phyloP scores from a whole-genome alignment of 2,113 vertebrate genomes.

The Heterochromis multidens region DNA sequence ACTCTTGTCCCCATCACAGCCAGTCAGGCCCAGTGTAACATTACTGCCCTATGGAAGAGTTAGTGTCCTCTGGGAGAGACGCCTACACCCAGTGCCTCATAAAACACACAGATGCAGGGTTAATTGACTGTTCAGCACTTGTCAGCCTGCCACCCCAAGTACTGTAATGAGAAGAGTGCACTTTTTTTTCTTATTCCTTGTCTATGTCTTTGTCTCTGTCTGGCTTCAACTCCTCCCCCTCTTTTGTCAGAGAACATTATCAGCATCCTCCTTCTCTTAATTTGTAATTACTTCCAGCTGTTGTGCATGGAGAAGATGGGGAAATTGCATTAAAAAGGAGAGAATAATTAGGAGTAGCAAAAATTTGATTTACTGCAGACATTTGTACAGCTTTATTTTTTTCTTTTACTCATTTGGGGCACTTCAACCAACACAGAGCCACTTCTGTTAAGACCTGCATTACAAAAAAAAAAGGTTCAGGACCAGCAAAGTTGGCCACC shows the following conservation, averaged over 20 bases:
- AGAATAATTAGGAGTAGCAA: slow-evolving; percentile 11
- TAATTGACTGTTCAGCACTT: slow-evolving; percentile 96
- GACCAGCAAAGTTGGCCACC: background rate
- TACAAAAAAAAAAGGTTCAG: background rate
- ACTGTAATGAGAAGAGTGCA: slow-evolving; percentile 89
- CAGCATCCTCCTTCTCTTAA: slow-evolving; percentile 70
- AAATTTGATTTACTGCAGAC: background rate
- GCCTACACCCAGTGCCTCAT: slow-evolving; percentile 83
- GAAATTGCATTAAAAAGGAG: slow-evolving; percentile 23
- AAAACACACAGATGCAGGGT: slow-evolving; percentile 99
- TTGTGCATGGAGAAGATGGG: slow-evolving; percentile 24
- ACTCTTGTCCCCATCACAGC: slow-evolving; percentile 80
- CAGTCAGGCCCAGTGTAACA: slow-evolving; percentile 75
- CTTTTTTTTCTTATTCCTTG: slow-evolving; percentile 37
- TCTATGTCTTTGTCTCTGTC: slow-evolving; percentile 21
- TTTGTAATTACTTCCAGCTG: slow-evolving; percentile 86
- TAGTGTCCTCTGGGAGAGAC: slow-evolving; percentile 81
- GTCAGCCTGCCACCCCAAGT: slow-evolving; percentile 85
- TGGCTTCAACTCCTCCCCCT: slow-evolving; percentile 18
- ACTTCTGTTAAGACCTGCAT: background rate
- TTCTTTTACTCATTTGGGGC: too few species aligned
- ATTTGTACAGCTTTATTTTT: too few species aligned
- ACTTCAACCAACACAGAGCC: background rate
- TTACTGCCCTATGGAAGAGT: slow-evolving; percentile 87
- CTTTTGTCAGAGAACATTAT: slow-evolving; percentile 28